Evolutionary conservation across 2,113 vertebrate genomes (phyloP).

Genomic region (Meleagris gallopavo): DNA sequence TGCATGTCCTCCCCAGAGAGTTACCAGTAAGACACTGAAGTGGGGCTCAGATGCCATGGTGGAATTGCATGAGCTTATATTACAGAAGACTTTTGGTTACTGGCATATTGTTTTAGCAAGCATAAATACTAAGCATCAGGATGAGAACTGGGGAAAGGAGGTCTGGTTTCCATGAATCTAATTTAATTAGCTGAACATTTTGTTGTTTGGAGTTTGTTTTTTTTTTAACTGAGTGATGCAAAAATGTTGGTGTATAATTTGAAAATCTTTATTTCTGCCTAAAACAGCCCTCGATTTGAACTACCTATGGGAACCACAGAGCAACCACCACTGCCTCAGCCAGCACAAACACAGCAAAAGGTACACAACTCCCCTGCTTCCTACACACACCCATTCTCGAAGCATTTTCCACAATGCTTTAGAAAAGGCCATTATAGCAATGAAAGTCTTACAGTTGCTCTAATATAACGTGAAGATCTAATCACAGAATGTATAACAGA

Average conservation of each 20-base stretch:
- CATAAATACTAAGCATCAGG: neutral
- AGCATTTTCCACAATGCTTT: neutral
- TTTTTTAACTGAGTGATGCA: neutral
- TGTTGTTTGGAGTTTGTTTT: neutral
- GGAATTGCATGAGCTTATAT: neutral
- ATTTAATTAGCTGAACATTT: neutral
- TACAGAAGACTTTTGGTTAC: neutral
- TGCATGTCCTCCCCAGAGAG: neutral
- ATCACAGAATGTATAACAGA: neutral
- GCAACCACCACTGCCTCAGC: conserved; percentile 92
- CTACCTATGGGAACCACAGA: conserved; percentile 96
- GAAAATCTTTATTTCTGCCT: neutral
- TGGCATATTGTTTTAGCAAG: neutral
- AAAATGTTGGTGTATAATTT: neutral
- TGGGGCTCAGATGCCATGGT: neutral
- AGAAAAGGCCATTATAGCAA: neutral
- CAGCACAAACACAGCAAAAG: conserved; percentile 89
- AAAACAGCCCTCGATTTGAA: conserved; percentile 93
- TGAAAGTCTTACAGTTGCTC: neutral
- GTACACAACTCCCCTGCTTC: conserved; percentile 68
- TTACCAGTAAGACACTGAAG: neutral
- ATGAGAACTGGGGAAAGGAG: neutral
- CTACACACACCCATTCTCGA: neutral
- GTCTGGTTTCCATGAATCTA: neutral
- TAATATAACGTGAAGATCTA: neutral